Percentiles rank a stretch among this genome's conserved stretches.
phyloP scores from a whole-genome alignment of 64 coral and sea anemone genomes.

The Montipora foliosa region DNA sequence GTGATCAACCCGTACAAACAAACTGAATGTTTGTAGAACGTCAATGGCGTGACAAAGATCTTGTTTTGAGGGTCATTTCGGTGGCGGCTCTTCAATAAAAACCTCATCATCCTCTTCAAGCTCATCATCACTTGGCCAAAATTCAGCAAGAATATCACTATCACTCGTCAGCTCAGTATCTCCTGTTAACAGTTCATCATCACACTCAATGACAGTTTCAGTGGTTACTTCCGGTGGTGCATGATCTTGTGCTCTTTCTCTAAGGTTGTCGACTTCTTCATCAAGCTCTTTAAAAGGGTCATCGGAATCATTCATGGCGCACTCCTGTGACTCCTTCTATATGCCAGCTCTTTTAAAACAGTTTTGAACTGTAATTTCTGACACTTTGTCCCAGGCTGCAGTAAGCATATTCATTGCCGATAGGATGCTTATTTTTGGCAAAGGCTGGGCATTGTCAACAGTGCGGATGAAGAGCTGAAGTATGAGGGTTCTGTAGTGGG shows the following conservation, averaged over 20 bases:
- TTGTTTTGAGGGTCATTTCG: no score
- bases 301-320: conserved; percentile 53
- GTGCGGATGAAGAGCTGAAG: conserved; percentile 22
- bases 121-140: conserved; percentile 20
- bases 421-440: conserved; percentile 48
- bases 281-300: conserved; percentile 53
- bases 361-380: conserved; percentile 51
- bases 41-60: no score
- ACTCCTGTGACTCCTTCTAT: conserved; percentile 52
- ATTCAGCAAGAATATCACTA: conserved; percentile 56
- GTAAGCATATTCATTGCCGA: conserved; percentile 59
- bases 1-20: conserved; percentile 55
- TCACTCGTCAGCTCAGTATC: conserved; percentile 36
- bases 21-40: conserved; percentile 60
- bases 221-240: conserved; percentile 43
- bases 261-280: conserved; percentile 51
- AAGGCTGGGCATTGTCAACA: conserved; percentile 46
- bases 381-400: conserved; percentile 63
- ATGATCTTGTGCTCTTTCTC: conserved; percentile 52
- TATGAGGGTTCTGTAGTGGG: conserved; percentile 56
- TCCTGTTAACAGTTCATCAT: conserved; percentile 53
- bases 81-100: no score
- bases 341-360: conserved; percentile 66
- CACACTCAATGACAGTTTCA: conserved; percentile 54
- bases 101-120: no score